These are phyloP conservation scores for Buphagus erythrorhynchus DNA, from an alignment of 2,797 vertebrate species.

Conservation along the genomic window DNA sequence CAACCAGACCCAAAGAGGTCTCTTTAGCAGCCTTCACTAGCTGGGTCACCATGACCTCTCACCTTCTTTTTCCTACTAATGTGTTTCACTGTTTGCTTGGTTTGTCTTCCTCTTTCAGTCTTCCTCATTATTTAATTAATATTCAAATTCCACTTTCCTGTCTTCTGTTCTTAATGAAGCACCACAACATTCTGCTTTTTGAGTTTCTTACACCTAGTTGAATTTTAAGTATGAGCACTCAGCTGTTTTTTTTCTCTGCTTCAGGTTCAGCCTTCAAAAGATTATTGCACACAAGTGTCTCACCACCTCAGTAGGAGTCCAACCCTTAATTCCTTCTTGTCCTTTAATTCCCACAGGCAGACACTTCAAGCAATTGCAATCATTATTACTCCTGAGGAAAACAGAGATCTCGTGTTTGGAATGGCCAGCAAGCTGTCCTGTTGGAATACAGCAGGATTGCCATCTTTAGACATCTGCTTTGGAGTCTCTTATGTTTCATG, in stretches of 20 bases:
- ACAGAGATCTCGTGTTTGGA: not conserved
- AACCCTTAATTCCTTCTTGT: not conserved
- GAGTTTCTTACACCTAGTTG: not conserved
- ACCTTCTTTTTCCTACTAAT: not conserved
- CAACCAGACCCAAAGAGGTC: not conserved
- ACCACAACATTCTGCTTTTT: not conserved
- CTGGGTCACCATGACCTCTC: not conserved
- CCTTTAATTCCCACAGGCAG: not conserved
- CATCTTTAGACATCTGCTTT: conserved; percentile 43
- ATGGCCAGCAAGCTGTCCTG: not conserved
- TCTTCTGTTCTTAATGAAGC: not conserved
- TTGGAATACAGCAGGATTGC: not conserved
- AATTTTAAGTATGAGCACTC: not conserved
- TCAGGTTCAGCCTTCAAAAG: not conserved
- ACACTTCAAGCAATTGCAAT: not conserved
- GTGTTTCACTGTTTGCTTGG: not conserved
- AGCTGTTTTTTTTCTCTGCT: not conserved
- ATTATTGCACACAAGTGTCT: not conserved
- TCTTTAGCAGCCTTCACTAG: not conserved
- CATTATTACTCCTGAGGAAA: not conserved
- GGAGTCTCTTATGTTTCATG: not conserved
- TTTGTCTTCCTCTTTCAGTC: not conserved
- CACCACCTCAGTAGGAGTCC: not conserved
- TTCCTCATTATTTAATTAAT: not conserved
- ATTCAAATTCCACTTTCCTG: not conserved